Conservation (phyloP, 2,888 invertebrate species). For the Amphipoea lucens region DNA sequence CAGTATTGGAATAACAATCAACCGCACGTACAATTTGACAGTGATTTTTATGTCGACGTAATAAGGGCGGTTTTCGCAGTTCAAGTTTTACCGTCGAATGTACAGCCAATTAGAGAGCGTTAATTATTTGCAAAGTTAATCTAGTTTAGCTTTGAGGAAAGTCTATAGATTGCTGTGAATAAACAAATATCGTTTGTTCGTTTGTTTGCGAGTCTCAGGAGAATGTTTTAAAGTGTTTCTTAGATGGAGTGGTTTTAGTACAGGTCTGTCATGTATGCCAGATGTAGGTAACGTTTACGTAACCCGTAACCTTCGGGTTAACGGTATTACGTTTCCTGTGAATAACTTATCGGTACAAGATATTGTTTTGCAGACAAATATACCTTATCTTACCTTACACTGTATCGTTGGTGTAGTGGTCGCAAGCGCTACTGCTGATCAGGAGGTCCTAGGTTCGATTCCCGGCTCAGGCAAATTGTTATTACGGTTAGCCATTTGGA, state of each 20-base stretch:
- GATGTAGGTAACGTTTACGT: neutral
- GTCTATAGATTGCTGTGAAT: conserved; percentile 34
- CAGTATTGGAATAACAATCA: conserved; percentile 18
- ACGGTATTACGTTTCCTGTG: neutral
- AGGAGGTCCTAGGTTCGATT: neutral
- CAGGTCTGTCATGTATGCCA: neutral
- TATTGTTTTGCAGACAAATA: neutral
- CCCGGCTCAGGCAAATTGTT: neutral
- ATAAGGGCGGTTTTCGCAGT: neutral
- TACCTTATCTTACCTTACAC: neutral
- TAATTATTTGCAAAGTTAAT: conserved; percentile 57
- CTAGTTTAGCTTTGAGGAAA: conserved; percentile 53
- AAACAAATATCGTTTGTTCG: conserved; percentile 34
- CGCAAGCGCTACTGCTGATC: neutral
- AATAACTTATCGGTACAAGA: neutral
- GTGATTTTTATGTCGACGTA: neutral
- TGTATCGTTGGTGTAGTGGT: no score
- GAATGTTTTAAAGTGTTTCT: conserved; percentile 1
- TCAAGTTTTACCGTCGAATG: neutral
- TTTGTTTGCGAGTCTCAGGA: conserved; percentile 15
- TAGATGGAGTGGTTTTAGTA: conserved; percentile 17
- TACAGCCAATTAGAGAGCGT: conserved; percentile 47
- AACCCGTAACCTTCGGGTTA: neutral
- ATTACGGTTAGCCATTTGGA: neutral
- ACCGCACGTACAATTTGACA: neutral